Base-by-base conservation (phyloP, 2,797 vertebrate genomes). In the Danio aesculapii region DNA sequence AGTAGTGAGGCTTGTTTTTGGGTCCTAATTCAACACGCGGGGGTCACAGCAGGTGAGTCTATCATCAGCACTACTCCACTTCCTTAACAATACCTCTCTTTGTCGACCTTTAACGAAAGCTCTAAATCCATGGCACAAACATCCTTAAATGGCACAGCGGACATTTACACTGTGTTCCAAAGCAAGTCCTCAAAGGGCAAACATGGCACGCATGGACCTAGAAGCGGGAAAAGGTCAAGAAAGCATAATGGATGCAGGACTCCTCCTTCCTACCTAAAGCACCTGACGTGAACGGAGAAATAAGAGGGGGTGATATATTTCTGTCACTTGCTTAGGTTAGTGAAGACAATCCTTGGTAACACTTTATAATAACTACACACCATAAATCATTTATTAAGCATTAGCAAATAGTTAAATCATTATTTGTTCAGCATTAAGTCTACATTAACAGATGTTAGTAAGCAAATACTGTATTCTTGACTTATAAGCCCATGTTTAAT, bases 81-180 rank as follows among this genome's bases (percentile, higher is more conserved):
- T 71, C 30, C 39, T 79, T 67, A 78, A 77, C 79, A 53, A 55
- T 52, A 21, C 52, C 75, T 13, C 46, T 79, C 69, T 77, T 81
- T 81, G 82, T 76, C 21, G 73, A 55, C 77, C 71, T 79, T 86
- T 83, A 81, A 55, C 21, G 30, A 74, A 81, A 73, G 80, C 79
- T 82, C 79, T 84, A 84, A 87, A 86, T 80, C 69, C 62, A 47
- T 79, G 59, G 58, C 77, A 86, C 84, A 87, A 85, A 86, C 83
- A 86, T 75, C 63, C 69, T 62, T 63, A 81, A 86, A 84, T 75
- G 80, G 84, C 75, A 70, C 68, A 39, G 58, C 58, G 79, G 81
- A 83, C 82, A 84, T 86, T 87, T 87, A 84, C 86, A 84, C 79
- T 62, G 76, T 52, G 69, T 61, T 81, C 55, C 57, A 68, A 78